These are phyloP conservation scores for Propithecus perrieri DNA, from an alignment of 2,797 vertebrate species.

Conservation along the genomic window DNA sequence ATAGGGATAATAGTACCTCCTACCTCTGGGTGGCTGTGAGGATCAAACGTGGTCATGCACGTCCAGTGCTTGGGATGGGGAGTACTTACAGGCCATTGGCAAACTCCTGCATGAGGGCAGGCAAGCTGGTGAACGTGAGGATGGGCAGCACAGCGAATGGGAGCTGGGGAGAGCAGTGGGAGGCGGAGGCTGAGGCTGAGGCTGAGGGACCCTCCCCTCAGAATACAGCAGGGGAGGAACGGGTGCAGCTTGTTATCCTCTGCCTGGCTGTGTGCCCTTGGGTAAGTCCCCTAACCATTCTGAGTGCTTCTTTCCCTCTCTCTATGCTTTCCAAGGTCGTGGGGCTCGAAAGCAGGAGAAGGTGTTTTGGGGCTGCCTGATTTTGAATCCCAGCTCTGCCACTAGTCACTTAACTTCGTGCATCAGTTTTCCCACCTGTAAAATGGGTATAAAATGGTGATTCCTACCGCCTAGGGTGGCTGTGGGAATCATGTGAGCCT, in stretches of 20 bases:
- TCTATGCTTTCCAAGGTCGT: background rate
- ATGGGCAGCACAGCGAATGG: conserved; percentile 86
- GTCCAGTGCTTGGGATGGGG: background rate
- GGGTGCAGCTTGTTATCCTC: rapidly evolving
- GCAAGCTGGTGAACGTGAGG: conserved; percentile 89
- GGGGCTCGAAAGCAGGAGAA: background rate
- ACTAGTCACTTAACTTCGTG: background rate
- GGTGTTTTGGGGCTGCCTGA: background rate
- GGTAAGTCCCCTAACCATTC: background rate
- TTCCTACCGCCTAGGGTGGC: background rate
- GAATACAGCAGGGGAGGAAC: background rate
- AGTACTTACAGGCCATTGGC: conserved; percentile 85
- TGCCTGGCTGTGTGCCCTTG: background rate
- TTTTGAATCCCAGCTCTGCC: background rate
- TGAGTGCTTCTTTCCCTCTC: background rate
- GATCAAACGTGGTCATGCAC: rapidly evolving
- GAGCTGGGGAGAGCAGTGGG: conserved; percentile 77
- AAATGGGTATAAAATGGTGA: background rate
- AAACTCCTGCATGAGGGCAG: conserved; percentile 86
- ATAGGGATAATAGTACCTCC: background rate
- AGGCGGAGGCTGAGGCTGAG: background rate
- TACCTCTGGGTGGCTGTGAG: background rate
- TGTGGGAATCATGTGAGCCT: background rate
- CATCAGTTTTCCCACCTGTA: background rate
- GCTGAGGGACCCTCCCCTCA: background rate